Evolutionary conservation across 2,113 vertebrate species (phyloP).

Genomic region (Odocoileus virginianus): DNA sequence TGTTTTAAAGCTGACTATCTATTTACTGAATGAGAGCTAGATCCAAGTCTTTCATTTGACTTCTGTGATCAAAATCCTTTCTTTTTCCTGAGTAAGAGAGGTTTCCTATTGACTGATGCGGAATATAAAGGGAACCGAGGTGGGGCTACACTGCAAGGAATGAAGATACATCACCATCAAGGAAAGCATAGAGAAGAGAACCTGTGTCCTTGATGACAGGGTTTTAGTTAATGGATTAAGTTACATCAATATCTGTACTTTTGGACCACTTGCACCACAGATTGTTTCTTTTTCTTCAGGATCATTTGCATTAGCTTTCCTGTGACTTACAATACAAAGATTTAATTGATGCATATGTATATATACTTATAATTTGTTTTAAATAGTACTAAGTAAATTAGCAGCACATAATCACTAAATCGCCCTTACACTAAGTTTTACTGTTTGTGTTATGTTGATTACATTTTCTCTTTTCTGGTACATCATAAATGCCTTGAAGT

Average conservation of each 20-base stretch:
- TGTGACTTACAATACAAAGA: not conserved
- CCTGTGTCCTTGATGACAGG: accelerated
- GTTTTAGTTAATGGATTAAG: not conserved
- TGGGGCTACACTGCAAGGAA: not conserved
- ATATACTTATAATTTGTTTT: not conserved
- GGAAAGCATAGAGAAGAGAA: not conserved
- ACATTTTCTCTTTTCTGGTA: not conserved
- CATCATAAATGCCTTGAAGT: not conserved
- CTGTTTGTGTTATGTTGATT: not conserved
- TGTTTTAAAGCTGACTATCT: not conserved
- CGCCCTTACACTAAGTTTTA: not conserved
- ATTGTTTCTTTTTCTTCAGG: not conserved
- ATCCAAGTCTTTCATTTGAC: not conserved
- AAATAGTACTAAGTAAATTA: not conserved
- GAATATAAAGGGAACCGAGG: not conserved
- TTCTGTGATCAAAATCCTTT: not conserved
- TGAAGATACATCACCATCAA: not conserved
- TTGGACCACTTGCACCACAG: not conserved
- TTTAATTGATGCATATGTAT: not conserved
- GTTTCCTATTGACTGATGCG: not conserved
- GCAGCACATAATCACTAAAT: not conserved
- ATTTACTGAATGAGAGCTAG: not conserved
- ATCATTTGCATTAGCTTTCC: not conserved
- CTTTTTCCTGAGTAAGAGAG: not conserved
- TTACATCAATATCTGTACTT: not conserved